Base-by-base conservation (phyloP, 1,140 invertebrate genomes). In the Aricia agestis region DNA sequence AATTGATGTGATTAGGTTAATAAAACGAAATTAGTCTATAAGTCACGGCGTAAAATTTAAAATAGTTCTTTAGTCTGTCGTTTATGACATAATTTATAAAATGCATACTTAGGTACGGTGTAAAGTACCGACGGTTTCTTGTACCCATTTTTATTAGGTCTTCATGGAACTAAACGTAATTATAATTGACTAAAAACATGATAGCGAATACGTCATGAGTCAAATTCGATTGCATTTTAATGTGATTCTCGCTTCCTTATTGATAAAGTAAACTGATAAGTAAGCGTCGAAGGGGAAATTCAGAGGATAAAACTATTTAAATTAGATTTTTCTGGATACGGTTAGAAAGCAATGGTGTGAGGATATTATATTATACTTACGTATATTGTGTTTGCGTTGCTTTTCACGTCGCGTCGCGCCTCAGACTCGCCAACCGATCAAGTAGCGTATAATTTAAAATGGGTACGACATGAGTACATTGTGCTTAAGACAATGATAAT, bases 1-100 rank as follows among this genome's bases (percentile, higher is more conserved):
- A 91, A 91, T 89, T 82, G 74, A 90, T 90, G 87, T 91, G 89
- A 91, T 91, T 91, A 90, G 86, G 76, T 82, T 87, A 83, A 79
- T 80, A 82, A 82, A 84, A 85, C 81, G 82, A 88, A 86, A 82
- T 59, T 90, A 88, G 81, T 71, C 32, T 80, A 58, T 91, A 91
- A 89, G 89, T 86, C 86, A 91, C 87, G 83, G 86, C 83, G 82
- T 91, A 89, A 89, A 81, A 71, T 84, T 82, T 83, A 78, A 84
- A 66, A 84, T 87, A 89, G 83, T 80, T 84, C 81, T 85, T 86
- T 91, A 87, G 86, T 86, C 84, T 82, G 85, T 89, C 87, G 87
- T 89, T 87, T 91, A 87, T 90, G 87, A 89, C 86, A 77, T 86
- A 84, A 86, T 82, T 85, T 84, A 88, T 82, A 79, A 82, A 84